Base-by-base conservation (phyloP, 1,140 invertebrate species). In the Eriosoma lanigerum region DNA sequence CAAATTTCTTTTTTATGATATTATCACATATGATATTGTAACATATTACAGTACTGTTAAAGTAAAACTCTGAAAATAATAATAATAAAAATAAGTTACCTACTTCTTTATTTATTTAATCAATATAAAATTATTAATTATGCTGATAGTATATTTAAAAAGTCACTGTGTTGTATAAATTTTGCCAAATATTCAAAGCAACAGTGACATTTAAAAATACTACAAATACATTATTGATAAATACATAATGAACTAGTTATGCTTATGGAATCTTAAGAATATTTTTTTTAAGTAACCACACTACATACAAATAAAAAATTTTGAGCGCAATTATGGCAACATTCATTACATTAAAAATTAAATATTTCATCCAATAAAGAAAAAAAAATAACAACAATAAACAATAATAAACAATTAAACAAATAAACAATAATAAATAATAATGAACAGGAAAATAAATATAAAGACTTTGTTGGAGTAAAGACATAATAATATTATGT, bases 271-370 rank as follows among this genome's bases (percentile, higher is more conserved):
- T n/a, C 38, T 68, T 68, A 68, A 66, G 24, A 2, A 46, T 68
- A 68, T 46, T 38, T 24, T 68, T n/a, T 46, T 15, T 46, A 24
- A 68, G 38, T 68, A 46, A 38, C 38, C 64, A 1, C 24, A 21
- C 64, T 68, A 29, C 38, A 46, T 46, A 46, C 21, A 46, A 68
- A 66, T 66, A 54, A 75, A 56, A 75, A 75, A 3, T 21, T 13
- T 75, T 75, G 72, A 75, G 72, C 72, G 26, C n/a, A 19, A 75
- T 75, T 56, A 75, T 75, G 52, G 72, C 72, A 58, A 56, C 29
- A 6, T 17, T n/a, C n/a, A 24, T 17, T 68, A 24, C 12, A n/a
- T 19, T n/a, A n/a, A 44, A 58, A 58, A 75, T 13, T 56, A 21
- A n/a, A n/a, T 21, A 68, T 15, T 46, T 56, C 50, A 58, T 15